Conservation (phyloP, 2,113 vertebrate genomes). For the Butastur rufipennis region DNA sequence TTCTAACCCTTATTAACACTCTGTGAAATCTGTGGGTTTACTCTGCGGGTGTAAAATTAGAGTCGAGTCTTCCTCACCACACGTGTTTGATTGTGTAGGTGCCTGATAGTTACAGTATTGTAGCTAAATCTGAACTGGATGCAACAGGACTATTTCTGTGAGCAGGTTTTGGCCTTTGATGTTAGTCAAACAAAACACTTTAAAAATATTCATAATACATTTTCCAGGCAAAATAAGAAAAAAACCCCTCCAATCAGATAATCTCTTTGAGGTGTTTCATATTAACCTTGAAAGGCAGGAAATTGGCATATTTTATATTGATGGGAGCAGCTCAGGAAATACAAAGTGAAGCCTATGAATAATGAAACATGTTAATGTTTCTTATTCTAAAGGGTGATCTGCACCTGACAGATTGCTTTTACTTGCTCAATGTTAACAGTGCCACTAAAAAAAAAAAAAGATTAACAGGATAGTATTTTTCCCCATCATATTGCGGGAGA, state of each 20-base stretch:
- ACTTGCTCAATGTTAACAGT: neutral
- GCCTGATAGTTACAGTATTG: neutral
- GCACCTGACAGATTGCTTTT: constrained; percentile 26
- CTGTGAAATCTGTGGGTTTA: neutral
- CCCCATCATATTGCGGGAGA: neutral
- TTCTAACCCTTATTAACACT: neutral
- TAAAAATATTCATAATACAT: neutral
- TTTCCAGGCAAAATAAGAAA: constrained; percentile 1
- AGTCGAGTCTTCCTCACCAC: neutral
- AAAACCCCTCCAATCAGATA: neutral
- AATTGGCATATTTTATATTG: constrained; percentile 57
- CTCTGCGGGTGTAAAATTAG: neutral
- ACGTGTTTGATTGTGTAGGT: neutral
- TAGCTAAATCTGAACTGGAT: neutral
- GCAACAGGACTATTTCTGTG: neutral
- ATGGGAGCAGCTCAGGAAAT: constrained; percentile 23
- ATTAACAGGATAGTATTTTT: neutral
- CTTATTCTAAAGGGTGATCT: neutral
- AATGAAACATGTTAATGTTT: constrained; percentile 31
- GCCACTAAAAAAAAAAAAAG: neutral
- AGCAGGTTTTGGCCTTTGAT: constrained; percentile 7
- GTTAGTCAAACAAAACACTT: constrained; percentile 9
- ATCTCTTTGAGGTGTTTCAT: constrained; percentile 58
- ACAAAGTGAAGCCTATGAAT: constrained; percentile 28
- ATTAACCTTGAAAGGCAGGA: constrained; percentile 57